Base-by-base conservation (phyloP, 2,797 vertebrate species). In the Xenentodon cancila region DNA sequence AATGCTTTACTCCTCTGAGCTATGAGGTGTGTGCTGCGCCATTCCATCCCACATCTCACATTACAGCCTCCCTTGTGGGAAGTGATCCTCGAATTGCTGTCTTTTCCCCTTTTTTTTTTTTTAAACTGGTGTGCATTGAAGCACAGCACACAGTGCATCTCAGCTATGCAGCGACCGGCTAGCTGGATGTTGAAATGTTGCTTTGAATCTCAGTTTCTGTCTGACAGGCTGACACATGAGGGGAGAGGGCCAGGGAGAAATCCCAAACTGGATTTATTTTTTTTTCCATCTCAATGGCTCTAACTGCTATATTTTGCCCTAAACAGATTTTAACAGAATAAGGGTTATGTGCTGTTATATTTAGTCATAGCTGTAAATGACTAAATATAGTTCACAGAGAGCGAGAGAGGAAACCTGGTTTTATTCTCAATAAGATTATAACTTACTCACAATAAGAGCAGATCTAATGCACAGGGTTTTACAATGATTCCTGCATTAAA, bases 171-270 rank as follows among this genome's bases (percentile, higher is more conserved):
- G 70, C 25, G n/a, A n/a, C n/a, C 21, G n/a, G 64, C 63, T 60
- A 62, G 65, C 62, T 62, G 53, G 55, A 70, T 62, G 52, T 48
- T 57, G 27, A 77, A 71, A 68, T 58, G 68, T 52, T 87, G 44
- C 51, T 67, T 63, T 17, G 71, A 48, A 68, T 79, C 72, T 54
- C 65, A 63, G 53, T 73, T 68, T 62, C 37, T 44, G 61, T 53
- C 51, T 59, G 71, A 81, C 68, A 79, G 68, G 46, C 55, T 49
- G 61, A 62, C 70, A 77, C 77, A 75, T 65, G 58, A 66, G 58
- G 56, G 45, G 58, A 75, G 11, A 46, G 12, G 50, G 42, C 17
- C 54, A 21, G 67, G 0, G 22, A 70, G 63, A 72, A 69, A 71
- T 27, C 25, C 34, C 30, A 65, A 73, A 71, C 45, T 21, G 49